A percentile compares a stretch with the other conserved stretches of the same genome.
phyloP scores from a whole-genome alignment of 2,113 vertebrate species.

The Probosciger aterrimus region DNA sequence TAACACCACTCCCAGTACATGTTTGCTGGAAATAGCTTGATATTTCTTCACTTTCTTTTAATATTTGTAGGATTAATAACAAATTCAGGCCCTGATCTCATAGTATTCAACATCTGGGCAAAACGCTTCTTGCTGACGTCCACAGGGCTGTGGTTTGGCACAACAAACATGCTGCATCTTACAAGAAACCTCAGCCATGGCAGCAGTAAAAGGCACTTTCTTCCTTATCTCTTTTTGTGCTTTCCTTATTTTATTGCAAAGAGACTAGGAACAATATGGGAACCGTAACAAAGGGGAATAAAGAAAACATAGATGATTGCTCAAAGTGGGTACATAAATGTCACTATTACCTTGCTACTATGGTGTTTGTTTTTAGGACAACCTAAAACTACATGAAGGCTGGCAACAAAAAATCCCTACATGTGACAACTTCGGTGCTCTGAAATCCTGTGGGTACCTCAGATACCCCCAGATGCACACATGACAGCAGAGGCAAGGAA shows the following conservation, averaged over 20 bases:
- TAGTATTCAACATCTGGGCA: background rate
- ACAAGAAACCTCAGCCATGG: background rate
- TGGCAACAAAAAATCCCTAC: background rate
- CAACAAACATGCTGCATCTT: background rate
- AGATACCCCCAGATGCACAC: background rate
- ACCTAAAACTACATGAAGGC: background rate
- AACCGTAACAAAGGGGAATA: background rate
- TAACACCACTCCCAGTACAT: background rate
- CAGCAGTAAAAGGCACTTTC: constrained; percentile 3
- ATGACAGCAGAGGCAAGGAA: background rate
- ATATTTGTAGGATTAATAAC: background rate
- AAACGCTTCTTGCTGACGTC: background rate
- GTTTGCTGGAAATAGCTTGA: background rate
- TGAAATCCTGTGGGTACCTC: background rate
- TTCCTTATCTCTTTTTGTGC: background rate
- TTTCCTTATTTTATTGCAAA: background rate
- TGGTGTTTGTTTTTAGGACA: background rate
- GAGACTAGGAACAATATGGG: background rate
- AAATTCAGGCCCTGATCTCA: constrained; percentile 7
- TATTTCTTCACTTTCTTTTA: constrained; percentile 17
- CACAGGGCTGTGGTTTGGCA: background rate
- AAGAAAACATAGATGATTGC: background rate
- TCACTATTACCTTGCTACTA: background rate
- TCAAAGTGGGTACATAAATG: background rate
- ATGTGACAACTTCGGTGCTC: background rate